Base-by-base conservation (phyloP, 1,140 invertebrate genomes). In the Macrobrachium rosenbergii region DNA sequence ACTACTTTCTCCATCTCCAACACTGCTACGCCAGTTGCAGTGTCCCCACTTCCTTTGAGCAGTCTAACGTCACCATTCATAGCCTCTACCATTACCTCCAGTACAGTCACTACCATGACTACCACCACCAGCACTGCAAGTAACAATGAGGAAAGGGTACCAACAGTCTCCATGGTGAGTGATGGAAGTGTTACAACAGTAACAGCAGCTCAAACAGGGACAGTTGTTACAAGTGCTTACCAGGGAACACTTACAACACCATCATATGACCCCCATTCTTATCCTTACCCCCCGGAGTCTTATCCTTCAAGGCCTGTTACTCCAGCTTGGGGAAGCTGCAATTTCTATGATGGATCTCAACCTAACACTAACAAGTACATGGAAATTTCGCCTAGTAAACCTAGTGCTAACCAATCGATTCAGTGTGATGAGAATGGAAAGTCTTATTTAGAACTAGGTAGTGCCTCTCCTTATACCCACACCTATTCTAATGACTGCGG, bases 381-480 rank as follows among this genome's bases (percentile, higher is more conserved):
- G 89, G 89, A 89, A 59, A 89, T 89, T 60, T 80, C 88, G 43
- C 72, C 88, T 63, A 84, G 63, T 77, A 88, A 83, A 75, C 23
- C 62, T 16, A 28, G 5, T 28, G 52, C 76, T 52, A 90, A 96
- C 90, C 96, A 96, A 90, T 96, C 96, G 90, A 97, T 97, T 91
- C 94, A 96, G 73, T 95, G 95, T 90, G 96, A 96, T 88, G 96
- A 97, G 91, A 97, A 97, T 91, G 96, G 96, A 89, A 97, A 97
- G 92, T 97, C 96, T 78, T 97, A 97, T 92, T 92, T 97, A 90
- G 96, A 97, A 92, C 93, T 97, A 84, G 96, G 96, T 67, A 90
- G 89, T 78, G 86, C 88, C 75, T 86, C 89, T 62, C 83, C 88
- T 37, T 88, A 83, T 63, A 90, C 90, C 58, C 88, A 89, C 73